Evolutionary conservation across 2,888 invertebrate species (phyloP), one percentile per base, ranked within the genome.

Genomic region (Coleophora deauratella): DNA sequence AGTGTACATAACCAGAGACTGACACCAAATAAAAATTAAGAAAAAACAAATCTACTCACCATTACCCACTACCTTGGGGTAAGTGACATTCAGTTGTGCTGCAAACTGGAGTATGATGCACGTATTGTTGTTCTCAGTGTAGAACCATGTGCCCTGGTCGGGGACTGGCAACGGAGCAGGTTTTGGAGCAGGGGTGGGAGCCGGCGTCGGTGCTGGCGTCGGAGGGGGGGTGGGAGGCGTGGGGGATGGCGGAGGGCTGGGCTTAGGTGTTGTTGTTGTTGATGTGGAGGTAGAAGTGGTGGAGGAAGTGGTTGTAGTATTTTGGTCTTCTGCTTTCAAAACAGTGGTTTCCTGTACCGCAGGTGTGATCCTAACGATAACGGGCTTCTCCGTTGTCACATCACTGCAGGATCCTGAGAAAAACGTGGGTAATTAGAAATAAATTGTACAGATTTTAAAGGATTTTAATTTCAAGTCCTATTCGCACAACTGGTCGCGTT

Each of bases 81-180:
- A 88, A 0, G 81, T 79, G 39, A 93, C 74, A 54, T 90, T 90
- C 42, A 93, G 70, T 59, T 90, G 88, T 4, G 89, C 86, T 0
- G 92, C 90, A 81, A 93, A 90, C 68, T 90, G 80, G 7, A 90
- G 68, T 37, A 91, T 60, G 21, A 94, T 87, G 58, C 93, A 93
- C 6, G 89, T 88, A 0, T 78, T 62, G 55, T 90, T 89, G 27
- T 48, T 57, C 9, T 82, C 72, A 0, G 52, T 50, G 43, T 46
- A 71, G 0, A 42, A 34, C 82, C 82, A 84, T 8, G 47, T 60
- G 36, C 78, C 78, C 46, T 67, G 68, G 9, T 68, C 59, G 1
- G 82, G 75, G 0, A 72, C 44, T 1, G 74, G 68, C 0, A 66
- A 34, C 0, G 75, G 75, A 0, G 46, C 55, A 0, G 74, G 64